Conservation (phyloP, 2,888 invertebrate genomes). For the Alentia gelatinosa region DNA sequence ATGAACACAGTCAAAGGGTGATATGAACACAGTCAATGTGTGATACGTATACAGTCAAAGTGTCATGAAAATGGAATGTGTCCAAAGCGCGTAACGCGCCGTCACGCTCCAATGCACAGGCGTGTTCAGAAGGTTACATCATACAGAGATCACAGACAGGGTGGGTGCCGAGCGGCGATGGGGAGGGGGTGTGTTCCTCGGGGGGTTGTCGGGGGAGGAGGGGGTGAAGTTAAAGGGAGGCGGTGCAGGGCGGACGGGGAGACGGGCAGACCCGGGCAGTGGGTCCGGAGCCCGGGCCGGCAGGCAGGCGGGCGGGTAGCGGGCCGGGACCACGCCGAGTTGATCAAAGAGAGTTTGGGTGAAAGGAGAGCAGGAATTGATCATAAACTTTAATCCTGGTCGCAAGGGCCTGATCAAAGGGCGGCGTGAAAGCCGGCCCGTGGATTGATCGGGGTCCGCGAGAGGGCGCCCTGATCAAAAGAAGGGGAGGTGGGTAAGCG, state of each 20-base stretch:
- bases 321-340: background rate
- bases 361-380: constrained; percentile 46
- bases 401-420: constrained; percentile 37
- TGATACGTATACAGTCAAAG: too few relatives aligned
- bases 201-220: background rate
- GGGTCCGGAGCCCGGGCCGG: background rate
- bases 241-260: background rate
- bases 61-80: too few relatives aligned
- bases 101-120: background rate
- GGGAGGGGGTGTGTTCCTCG: background rate
- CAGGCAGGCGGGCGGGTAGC: background rate
- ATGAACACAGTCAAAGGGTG: too few relatives aligned
- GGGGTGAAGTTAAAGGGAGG: background rate
- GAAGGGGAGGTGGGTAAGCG: background rate
- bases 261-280: background rate
- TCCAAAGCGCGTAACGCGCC: background rate
- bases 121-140: background rate
- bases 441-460: constrained; percentile 4
- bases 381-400: constrained; percentile 50
- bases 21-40: too few relatives aligned
- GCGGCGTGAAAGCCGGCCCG: constrained; percentile 19
- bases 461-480: background rate
- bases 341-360: constrained; percentile 42
- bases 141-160: background rate
- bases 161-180: background rate